These are phyloP conservation scores for Odontesthes bonariensis DNA, from an alignment of 2,113 vertebrate genomes.

Conservation along the genomic window DNA sequence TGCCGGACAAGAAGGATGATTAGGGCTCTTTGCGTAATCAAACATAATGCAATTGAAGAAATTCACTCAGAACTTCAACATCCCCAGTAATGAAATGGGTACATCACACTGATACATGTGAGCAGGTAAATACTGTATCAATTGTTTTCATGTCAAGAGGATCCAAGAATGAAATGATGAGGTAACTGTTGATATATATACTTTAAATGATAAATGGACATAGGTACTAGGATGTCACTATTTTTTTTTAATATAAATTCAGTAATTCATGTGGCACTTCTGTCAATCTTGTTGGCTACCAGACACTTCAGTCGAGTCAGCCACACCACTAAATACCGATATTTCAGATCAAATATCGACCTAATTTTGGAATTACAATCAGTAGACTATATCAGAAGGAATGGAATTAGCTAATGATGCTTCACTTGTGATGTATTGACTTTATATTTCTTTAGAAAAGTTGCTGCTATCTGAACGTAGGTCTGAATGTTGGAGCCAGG, in stretches of 20 bases:
- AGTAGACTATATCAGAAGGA: not conserved
- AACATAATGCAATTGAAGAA: constrained; percentile 34
- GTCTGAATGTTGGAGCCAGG: too few species aligned
- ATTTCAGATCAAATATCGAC: too few species aligned
- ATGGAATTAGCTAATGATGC: not conserved
- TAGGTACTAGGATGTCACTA: too few species aligned
- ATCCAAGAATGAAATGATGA: not conserved
- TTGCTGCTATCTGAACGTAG: too few species aligned
- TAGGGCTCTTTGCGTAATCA: constrained; percentile 53
- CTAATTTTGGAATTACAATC: not conserved
- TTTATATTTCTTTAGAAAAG: too few species aligned
- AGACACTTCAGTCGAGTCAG: not conserved
- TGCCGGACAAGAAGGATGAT: constrained; percentile 58
- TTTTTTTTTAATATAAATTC: too few species aligned
- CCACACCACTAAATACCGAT: not conserved
- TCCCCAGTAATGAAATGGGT: constrained; percentile 1
- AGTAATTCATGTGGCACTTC: too few species aligned
- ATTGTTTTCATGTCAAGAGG: not conserved
- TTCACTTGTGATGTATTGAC: too few species aligned
- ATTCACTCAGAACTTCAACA: constrained; percentile 26
- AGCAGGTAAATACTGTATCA: not conserved
- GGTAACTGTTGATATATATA: not conserved
- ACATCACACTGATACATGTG: not conserved
- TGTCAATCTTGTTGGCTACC: too few species aligned
- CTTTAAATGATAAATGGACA: too few species aligned